A percentile compares a stretch with the other conserved stretches of the same genome.
These are phyloP conservation scores for Decapterus maruadsi DNA, from an alignment of 2,797 vertebrate species.

Conservation along the genomic window DNA sequence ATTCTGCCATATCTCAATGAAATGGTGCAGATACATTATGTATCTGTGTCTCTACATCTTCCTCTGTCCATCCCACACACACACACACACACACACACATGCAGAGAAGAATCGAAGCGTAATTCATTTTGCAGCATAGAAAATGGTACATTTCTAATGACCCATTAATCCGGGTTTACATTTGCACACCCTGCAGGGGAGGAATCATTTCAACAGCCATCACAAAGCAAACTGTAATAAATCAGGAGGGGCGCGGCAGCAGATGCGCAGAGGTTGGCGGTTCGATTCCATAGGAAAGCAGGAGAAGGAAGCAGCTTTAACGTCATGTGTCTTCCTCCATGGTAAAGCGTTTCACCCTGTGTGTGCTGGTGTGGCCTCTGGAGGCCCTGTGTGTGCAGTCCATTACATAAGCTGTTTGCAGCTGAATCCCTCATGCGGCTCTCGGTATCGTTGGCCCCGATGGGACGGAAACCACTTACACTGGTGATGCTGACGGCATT, in stretches of 20 bases:
- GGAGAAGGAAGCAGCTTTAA: not conserved
- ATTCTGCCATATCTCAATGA: not conserved
- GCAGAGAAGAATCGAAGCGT: not conserved
- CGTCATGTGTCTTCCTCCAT: not conserved
- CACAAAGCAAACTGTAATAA: slow-evolving; percentile 45
- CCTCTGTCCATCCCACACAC: not conserved
- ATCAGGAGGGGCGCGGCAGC: slow-evolving; percentile 16
- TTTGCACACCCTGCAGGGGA: slow-evolving; percentile 63
- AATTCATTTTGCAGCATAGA: slow-evolving; percentile 54
- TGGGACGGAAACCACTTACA: slow-evolving; percentile 43
- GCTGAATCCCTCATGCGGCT: slow-evolving; percentile 38
- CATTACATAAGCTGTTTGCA: slow-evolving; percentile 48
- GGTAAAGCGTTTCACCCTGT: not conserved
- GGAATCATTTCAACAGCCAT: slow-evolving; percentile 37
- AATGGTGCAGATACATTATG: not conserved
- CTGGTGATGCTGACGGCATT: slow-evolving; percentile 42
- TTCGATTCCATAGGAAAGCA: slow-evolving; percentile 31
- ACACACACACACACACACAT: not conserved
- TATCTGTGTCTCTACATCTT: not conserved
- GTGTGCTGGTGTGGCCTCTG: slow-evolving; percentile 11
- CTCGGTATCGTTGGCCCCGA: slow-evolving; percentile 7
- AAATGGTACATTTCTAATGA: slow-evolving; percentile 61
- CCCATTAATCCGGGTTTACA: slow-evolving; percentile 70
- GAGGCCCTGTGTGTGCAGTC: slow-evolving; percentile 3
- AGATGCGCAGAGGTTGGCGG: slow-evolving; percentile 13